Evolutionary conservation across 2,888 invertebrate species (phyloP), one percentile per base, ranked within the genome.

Genomic region (Tipula helvola): DNA sequence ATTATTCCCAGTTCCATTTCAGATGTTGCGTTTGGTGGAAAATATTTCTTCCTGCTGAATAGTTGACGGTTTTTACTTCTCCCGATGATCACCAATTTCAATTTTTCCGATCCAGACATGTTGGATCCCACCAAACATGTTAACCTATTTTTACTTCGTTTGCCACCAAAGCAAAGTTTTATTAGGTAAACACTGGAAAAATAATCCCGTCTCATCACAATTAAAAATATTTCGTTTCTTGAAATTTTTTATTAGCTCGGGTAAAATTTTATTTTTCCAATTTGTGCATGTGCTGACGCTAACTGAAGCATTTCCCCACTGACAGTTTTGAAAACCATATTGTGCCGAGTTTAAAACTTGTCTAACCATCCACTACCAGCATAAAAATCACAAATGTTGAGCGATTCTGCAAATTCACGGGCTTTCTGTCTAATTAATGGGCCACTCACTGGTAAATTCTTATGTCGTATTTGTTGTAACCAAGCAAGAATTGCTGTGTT

Each of bases 31-130:
- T 89, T 89, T 83, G 89, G 88, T 13, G 89, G 89, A 12, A 90
- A 88, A 88, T 89, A 90, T 16, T 87, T 87, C 5, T 88, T 88
- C 89, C 89, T n/a, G 87, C 89, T 89, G 39, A 90, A 90, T 88
- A 89, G 90, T 5, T 89, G 88, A 18, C 89, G 89, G 13, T 89
- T 89, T 88, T 88, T 88, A 44, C 89, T 88, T 89, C 90, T 90
- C 86, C 89, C 90, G 87, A 90, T 89, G 28, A 90, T 88, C 16
- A 91, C 71, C 13, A 86, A 88, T 87, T 89, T 89, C 87, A n/a
- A 88, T 89, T 90, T 90, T 88, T 90, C 89, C 88, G 88, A 88
- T 85, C 90, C 90, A 88, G 87, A 88, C 88, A 89, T 89, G 88
- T 90, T 90, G 5, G 89, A 88, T 87, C 89, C 89, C 28, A 28